These are phyloP conservation scores for Pocillopora grandis DNA, from an alignment of 92 coral and sea anemone genomes.

Conservation along the genomic window DNA sequence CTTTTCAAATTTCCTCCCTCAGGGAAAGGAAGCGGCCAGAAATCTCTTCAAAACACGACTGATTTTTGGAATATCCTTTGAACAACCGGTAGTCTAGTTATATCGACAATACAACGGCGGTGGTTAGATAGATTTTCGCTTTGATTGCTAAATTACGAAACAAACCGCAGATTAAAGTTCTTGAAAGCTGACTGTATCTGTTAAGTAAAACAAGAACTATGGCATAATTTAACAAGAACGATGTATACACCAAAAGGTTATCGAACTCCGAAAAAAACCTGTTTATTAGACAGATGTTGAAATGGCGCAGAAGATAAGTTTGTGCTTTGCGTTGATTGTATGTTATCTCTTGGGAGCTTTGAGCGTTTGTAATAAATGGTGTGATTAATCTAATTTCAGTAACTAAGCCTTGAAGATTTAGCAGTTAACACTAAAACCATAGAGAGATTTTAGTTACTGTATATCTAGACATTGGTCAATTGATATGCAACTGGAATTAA, in stretches of 20 bases:
- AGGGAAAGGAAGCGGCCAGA: no score
- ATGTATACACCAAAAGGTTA: not conserved
- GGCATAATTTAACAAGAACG: not conserved
- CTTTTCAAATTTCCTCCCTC: constrained; percentile 9
- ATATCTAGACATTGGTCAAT: not conserved
- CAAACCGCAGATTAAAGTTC: constrained; percentile 24
- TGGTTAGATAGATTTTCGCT: not conserved
- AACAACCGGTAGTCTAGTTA: constrained; percentile 5
- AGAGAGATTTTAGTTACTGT: constrained; percentile 18
- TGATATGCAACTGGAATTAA: not conserved
- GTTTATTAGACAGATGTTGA: not conserved
- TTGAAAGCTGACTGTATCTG: not conserved
- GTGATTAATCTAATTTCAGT: constrained; percentile 22
- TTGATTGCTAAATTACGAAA: constrained; percentile 13
- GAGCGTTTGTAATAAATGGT: not conserved
- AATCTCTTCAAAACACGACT: no score
- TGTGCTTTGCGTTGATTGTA: not conserved
- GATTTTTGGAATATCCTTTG: no score
- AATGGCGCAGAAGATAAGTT: not conserved
- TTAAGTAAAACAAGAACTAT: not conserved
- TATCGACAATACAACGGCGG: constrained; percentile 19
- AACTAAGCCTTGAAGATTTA: constrained; percentile 17
- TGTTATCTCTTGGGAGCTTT: not conserved
- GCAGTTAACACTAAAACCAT: constrained; percentile 16
- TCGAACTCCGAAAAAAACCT: not conserved